Percentiles rank a stretch among this genome's conserved stretches.
Evolutionary conservation across 2,113 vertebrate genomes (phyloP).

Genomic region (Pungitius pungitius): DNA sequence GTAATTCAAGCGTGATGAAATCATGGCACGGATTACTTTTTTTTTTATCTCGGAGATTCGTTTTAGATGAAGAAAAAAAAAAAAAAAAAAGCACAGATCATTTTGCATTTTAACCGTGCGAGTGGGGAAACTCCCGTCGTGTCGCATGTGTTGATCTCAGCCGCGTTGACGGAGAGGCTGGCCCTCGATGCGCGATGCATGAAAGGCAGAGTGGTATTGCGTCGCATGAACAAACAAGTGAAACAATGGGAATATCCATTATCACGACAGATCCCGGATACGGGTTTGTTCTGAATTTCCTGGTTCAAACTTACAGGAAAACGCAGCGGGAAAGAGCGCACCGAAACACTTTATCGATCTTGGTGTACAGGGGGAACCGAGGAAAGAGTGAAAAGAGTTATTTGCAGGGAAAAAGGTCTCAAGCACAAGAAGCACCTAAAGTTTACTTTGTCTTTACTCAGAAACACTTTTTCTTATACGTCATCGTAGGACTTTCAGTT

Average conservation of each 20-base stretch:
- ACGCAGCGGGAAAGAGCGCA: constrained; percentile 5
- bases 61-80: constrained; percentile 4
- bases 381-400: too few species aligned
- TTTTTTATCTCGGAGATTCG: constrained; percentile 13
- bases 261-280: constrained; percentile 61
- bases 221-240: constrained; percentile 52
- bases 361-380: background rate
- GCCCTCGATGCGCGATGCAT: constrained; percentile 8
- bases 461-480: background rate
- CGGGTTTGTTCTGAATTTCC: constrained; percentile 41
- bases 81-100: constrained; percentile 5
- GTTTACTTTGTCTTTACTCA: background rate
- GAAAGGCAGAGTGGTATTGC: constrained; percentile 3
- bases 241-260: constrained; percentile 31
- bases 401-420: too few species aligned
- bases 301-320: constrained; percentile 32
- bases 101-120: constrained; percentile 5
- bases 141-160: constrained; percentile 1
- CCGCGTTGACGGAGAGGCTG: constrained; percentile 42
- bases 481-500: constrained; percentile 11
- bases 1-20: constrained; percentile 48
- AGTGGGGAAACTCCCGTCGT: constrained; percentile 17
- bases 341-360: constrained; percentile 37
- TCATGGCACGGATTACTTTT: constrained; percentile 30
- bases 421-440: too few species aligned